Percentiles rank a stretch among this genome's conserved stretches.
Evolutionary conservation across 92 coral and sea anemone species (phyloP).

Genomic region (Epizoanthus stellaris): DNA sequence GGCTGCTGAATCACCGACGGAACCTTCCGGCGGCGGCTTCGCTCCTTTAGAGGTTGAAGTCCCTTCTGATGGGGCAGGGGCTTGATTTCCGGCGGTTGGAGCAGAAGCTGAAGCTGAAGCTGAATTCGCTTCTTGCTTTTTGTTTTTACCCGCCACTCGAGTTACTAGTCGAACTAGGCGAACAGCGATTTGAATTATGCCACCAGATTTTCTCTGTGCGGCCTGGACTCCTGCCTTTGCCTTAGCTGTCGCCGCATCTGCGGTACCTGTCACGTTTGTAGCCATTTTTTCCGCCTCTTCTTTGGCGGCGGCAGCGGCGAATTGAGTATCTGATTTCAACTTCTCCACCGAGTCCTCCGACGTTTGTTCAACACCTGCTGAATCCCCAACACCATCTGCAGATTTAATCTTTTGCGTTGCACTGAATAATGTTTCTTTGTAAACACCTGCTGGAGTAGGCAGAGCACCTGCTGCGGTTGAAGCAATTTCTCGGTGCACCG

Average conservation of each 20-base stretch:
- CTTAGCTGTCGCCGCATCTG: conserved; percentile 48
- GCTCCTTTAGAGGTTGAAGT: conserved; percentile 23
- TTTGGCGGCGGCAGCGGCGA: conserved; percentile 59
- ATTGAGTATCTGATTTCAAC: conserved; percentile 55
- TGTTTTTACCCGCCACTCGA: conserved; percentile 68
- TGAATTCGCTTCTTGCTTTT: conserved; percentile 30
- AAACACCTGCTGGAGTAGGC: conserved; percentile 20
- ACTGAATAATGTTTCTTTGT: conserved; percentile 15
- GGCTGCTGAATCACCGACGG: conserved; percentile 50
- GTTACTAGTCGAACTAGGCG: conserved; percentile 73
- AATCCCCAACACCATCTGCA: conserved; percentile 1
- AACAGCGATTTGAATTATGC: conserved; percentile 78
- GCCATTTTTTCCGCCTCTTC: conserved; percentile 50
- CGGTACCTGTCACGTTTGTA: conserved; percentile 62
- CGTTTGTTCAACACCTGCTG: not conserved
- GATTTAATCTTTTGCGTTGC: conserved; percentile 28
- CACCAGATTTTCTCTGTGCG: conserved; percentile 75
- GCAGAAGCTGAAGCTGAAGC: not conserved
- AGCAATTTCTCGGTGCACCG: conserved; percentile 16
- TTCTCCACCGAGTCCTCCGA: conserved; percentile 70
- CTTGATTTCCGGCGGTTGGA: conserved; percentile 16
- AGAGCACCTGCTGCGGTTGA: conserved; percentile 46
- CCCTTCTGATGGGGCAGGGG: conserved; percentile 44
- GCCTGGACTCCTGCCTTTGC: conserved; percentile 65
- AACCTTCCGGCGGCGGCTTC: conserved; percentile 19